These are phyloP conservation scores for Rhamnusium bicolor DNA, from an alignment of 2,888 invertebrate species.

Conservation along the genomic window DNA sequence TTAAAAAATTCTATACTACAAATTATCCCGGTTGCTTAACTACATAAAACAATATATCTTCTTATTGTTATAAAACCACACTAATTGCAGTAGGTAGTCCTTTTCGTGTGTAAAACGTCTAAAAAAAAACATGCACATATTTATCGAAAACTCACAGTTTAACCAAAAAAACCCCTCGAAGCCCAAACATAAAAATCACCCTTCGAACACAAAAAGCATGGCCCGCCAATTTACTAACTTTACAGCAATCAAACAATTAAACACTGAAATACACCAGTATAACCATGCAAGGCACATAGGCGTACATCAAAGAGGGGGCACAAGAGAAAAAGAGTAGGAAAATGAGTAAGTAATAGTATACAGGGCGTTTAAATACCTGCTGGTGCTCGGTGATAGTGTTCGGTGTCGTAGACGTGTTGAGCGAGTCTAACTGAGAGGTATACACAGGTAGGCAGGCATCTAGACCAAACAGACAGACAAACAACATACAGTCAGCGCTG, in stretches of 20 bases:
- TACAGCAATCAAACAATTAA: constrained; percentile 26
- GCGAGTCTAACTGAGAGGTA: constrained; percentile 91
- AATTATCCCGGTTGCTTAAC: not conserved
- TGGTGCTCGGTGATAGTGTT: constrained; percentile 72
- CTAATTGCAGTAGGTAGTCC: not conserved
- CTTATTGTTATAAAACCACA: not conserved
- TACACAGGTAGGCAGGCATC: constrained; percentile 92
- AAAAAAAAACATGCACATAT: constrained; percentile 2
- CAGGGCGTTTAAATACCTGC: constrained; percentile 64
- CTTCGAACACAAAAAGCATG: constrained; percentile 14
- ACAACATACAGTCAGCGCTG: constrained; percentile 72
- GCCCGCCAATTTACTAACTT: constrained; percentile 13
- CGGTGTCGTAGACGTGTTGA: constrained; percentile 76
- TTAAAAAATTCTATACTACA: not conserved
- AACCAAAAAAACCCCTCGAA: not conserved
- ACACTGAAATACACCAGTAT: constrained; percentile 28
- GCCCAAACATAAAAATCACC: not conserved
- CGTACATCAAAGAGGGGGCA: constrained; percentile 43
- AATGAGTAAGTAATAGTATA: constrained; percentile 51
- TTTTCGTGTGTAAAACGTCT: not conserved
- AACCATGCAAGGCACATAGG: constrained; percentile 50
- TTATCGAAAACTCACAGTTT: not conserved
- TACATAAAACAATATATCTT: not conserved
- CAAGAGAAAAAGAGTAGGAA: constrained; percentile 40
- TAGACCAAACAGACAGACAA: constrained; percentile 93